phyloP scores from a whole-genome alignment of 2,797 vertebrate genomes.

The Leucoraja ocellata region DNA sequence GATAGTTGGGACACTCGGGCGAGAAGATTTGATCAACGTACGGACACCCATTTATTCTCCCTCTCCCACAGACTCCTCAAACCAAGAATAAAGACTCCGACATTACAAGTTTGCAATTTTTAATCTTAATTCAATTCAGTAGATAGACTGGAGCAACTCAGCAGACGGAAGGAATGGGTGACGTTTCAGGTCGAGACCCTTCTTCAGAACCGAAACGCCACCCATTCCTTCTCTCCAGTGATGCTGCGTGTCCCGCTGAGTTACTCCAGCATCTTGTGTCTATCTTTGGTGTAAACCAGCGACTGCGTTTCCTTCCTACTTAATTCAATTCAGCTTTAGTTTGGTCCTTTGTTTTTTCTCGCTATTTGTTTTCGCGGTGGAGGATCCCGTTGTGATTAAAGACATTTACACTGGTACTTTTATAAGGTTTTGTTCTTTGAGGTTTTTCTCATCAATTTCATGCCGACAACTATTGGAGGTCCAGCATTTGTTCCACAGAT shows the following conservation, averaged over 20 bases:
- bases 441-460: background rate
- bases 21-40: background rate
- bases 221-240: too few relatives aligned
- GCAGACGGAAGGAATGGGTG: too few relatives aligned
- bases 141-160: too few relatives aligned
- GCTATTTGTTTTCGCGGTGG: background rate
- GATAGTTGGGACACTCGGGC: background rate
- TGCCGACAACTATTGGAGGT: background rate
- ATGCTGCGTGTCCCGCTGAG: too few relatives aligned
- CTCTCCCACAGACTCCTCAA: background rate
- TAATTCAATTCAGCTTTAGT: background rate
- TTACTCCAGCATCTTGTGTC: too few relatives aligned
- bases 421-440: background rate
- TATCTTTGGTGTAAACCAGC: too few relatives aligned
- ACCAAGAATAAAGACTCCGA: background rate
- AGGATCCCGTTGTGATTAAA: constrained; percentile 1
- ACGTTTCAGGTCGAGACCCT: too few relatives aligned
- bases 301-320: background rate
- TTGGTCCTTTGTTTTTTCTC: background rate
- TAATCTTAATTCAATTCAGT: background rate
- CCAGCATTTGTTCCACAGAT: too few relatives aligned
- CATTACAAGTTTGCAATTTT: background rate
- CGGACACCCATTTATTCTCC: background rate
- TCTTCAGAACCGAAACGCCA: too few relatives aligned
- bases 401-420: background rate